phyloP scores from a whole-genome alignment of 2,113 vertebrate species.

The Puntigrus tetrazona region DNA sequence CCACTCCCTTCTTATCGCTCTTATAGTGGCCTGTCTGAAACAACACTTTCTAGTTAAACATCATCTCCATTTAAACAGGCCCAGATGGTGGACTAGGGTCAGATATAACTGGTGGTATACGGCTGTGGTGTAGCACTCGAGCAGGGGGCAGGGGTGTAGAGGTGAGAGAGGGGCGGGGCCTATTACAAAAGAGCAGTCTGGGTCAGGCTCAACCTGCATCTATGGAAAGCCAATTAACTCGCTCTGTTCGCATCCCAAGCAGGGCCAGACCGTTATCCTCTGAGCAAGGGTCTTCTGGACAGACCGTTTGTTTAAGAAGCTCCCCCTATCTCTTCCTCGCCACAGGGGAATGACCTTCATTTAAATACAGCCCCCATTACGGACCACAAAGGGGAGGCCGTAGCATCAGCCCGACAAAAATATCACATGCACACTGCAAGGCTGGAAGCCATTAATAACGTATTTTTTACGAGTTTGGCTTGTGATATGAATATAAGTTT shows the following conservation, averaged over 20 bases:
- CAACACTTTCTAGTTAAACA: slow-evolving; percentile 8
- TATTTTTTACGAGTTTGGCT: slow-evolving; percentile 18
- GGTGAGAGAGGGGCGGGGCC: slow-evolving; percentile 3
- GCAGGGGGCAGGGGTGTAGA: neutral
- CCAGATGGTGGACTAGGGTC: slow-evolving; percentile 28
- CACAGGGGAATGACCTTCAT: slow-evolving; percentile 37
- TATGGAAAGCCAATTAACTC: slow-evolving; percentile 58
- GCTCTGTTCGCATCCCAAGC: slow-evolving; percentile 34
- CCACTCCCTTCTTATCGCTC: neutral
- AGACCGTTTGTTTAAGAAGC: slow-evolving; percentile 54
- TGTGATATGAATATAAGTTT: slow-evolving; percentile 1
- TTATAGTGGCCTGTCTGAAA: slow-evolving; percentile 1
- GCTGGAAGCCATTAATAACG: slow-evolving; percentile 1
- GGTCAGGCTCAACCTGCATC: slow-evolving; percentile 52
- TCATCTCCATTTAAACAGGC: slow-evolving; percentile 19
- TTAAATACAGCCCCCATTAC: slow-evolving; percentile 39
- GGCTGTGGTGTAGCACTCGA: neutral
- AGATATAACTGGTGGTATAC: slow-evolving; percentile 6
- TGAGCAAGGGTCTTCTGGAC: slow-evolving; percentile 51
- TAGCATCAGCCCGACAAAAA: neutral
- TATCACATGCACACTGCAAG: neutral
- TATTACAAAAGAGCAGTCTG: slow-evolving; percentile 50
- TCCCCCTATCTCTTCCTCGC: slow-evolving; percentile 34
- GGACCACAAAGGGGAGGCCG: slow-evolving; percentile 26
- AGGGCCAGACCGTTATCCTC: slow-evolving; percentile 27